Evolutionary conservation across 2,888 invertebrate species (phyloP), one percentile per base, ranked within the genome.

Genomic region (Muscina levida): DNA sequence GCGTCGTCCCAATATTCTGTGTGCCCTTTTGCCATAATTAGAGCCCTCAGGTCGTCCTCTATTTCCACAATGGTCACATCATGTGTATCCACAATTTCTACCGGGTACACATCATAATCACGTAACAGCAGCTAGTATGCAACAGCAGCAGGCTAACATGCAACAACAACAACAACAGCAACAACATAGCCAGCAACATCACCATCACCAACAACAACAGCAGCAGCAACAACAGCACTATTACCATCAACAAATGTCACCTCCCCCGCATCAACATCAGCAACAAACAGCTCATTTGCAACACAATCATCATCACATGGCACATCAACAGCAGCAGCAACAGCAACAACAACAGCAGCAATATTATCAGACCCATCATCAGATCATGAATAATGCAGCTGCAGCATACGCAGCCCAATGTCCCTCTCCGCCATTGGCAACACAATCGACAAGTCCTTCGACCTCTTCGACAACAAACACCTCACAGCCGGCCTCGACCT

Each of bases 11-110:
- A 53, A 57, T 70, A 57, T 75, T 46, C 39, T 37, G 13, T 11
- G 11, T 13, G 31, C 42, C n/a, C 17, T 67, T 44, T 77, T 68
- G 13, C 31, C 44, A n/a, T 44, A 37, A 68, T 65, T 86, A 90
- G 91, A 91, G 86, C 86, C 90, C 84, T 87, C 91, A 85, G 88
- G 90, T 88, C 93, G 96, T 90, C 97, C 97, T 87, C 93, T 97
- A 91, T 97, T 97, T 92, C 97, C 97, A 86, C 97, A 97, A 93
- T 97, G 97, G 97, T 97, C 97, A 87, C 97, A 97, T 92, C 97
- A 97, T 92, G 96, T 97, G 89, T 96, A 97, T 92, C 97, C 97
- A 87, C 97, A 97, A 93, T 97, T 97, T 93, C 94, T 97, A 91
- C 96, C 97, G 89, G 96, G 96, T 66, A 73, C 96, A 91, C 96